phyloP scores from a whole-genome alignment of 2,888 invertebrate genomes.

The Anarsia innoxiella region DNA sequence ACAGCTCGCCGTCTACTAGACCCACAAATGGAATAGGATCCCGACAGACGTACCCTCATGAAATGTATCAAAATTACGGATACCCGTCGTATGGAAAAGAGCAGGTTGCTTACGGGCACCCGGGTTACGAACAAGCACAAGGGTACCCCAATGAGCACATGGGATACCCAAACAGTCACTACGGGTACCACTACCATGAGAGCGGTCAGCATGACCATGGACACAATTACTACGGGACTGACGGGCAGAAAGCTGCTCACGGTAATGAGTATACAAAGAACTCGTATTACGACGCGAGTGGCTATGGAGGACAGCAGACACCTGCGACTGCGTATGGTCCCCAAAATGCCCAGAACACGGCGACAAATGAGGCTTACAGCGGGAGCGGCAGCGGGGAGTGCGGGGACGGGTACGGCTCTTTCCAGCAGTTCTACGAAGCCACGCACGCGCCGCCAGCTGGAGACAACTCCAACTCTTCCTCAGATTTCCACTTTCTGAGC shows the following conservation, averaged over 20 bases:
- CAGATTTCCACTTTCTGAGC: slow-evolving; percentile 94
- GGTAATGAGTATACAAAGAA: slow-evolving; percentile 71
- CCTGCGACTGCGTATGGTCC: slow-evolving; percentile 42
- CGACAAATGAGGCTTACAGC: slow-evolving; percentile 34
- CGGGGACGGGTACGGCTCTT: slow-evolving; percentile 80
- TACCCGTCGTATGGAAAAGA: slow-evolving; percentile 71
- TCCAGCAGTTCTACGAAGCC: slow-evolving; percentile 81
- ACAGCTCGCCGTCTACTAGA: slow-evolving; percentile 49
- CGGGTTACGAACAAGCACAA: slow-evolving; percentile 72
- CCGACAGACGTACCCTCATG: slow-evolving; percentile 60
- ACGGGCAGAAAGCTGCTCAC: slow-evolving; percentile 69
- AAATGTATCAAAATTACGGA: slow-evolving; percentile 71
- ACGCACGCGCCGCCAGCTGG: slow-evolving; percentile 73
- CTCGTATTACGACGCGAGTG: slow-evolving; percentile 59
- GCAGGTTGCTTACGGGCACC: slow-evolving; percentile 72
- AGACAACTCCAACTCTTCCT: slow-evolving; percentile 93
- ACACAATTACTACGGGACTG: slow-evolving; percentile 60
- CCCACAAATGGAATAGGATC: slow-evolving; percentile 56
- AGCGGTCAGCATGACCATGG: slow-evolving; percentile 55
- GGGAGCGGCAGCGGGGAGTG: slow-evolving; percentile 64
- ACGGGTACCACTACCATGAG: slow-evolving; percentile 70
- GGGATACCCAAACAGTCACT: slow-evolving; percentile 63
- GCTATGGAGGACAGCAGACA: slow-evolving; percentile 52
- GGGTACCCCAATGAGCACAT: slow-evolving; percentile 59
- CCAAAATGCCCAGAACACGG: slow-evolving; percentile 26